These are phyloP conservation scores for Poicephalus gulielmi DNA, from an alignment of 2,113 vertebrate genomes.

Conservation along the genomic window DNA sequence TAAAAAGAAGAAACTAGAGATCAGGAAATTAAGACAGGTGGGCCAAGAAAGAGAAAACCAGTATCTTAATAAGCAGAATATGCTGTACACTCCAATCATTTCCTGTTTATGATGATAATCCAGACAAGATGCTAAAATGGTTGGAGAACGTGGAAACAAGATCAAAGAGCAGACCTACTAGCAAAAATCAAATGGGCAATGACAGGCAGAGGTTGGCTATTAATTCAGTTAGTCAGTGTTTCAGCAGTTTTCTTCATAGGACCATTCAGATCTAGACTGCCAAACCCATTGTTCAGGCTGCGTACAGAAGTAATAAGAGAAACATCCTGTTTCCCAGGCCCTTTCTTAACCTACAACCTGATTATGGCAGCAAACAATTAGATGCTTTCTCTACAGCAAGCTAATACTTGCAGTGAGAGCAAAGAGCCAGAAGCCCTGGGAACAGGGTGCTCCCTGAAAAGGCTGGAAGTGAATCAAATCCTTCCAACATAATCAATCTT, in stretches of 20 bases:
- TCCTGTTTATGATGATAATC: not conserved
- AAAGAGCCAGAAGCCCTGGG: not conserved
- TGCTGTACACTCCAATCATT: not conserved
- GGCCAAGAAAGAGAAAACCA: not conserved
- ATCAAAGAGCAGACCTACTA: not conserved
- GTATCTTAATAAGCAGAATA: not conserved
- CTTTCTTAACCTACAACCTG: not conserved
- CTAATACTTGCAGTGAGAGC: not conserved
- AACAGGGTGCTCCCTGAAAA: not conserved
- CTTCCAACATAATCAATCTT: not conserved
- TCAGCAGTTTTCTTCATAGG: not conserved
- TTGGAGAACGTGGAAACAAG: not conserved
- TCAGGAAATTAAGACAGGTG: not conserved
- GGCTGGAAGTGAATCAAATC: not conserved
- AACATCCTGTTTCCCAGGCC: not conserved
- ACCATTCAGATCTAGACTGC: not conserved
- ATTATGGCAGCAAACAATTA: not conserved
- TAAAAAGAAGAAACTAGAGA: not conserved
- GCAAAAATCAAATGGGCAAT: not conserved
- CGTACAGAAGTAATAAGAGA: not conserved
- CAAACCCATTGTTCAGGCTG: not conserved
- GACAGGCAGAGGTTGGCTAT: not conserved
- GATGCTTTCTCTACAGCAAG: not conserved
- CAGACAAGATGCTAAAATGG: not conserved
- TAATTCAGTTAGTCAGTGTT: rapidly evolving